phyloP scores from a whole-genome alignment of 1,140 invertebrate genomes.

The Drosophila mauritiana region DNA sequence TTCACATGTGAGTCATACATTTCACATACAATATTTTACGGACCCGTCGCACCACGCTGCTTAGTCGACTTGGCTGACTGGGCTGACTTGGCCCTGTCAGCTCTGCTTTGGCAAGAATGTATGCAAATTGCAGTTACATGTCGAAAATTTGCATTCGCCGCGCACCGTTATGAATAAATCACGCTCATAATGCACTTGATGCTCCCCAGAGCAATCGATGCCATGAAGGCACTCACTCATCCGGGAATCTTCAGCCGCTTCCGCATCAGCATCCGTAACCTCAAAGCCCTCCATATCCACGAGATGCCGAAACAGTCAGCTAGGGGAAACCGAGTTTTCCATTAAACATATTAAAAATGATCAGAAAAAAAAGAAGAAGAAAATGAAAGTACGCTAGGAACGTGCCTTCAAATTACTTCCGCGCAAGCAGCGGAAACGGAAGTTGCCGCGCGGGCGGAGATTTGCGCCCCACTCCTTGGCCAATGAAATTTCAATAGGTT shows the following conservation, averaged over 20 bases:
- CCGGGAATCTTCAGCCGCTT: conserved; percentile 6
- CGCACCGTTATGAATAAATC: conserved; percentile 73
- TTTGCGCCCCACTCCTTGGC: conserved; percentile 1
- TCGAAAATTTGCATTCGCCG: conserved; percentile 67
- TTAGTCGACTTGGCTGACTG: conserved; percentile 42
- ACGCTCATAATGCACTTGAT: conserved; percentile 63
- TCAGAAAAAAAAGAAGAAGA: conserved; percentile 9
- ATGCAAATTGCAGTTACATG: conserved; percentile 67
- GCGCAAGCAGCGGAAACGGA: conserved; percentile 43
- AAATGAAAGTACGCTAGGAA: conserved; percentile 4
- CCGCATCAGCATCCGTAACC: conserved; percentile 7
- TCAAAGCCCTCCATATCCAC: background rate
- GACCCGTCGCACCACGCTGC: conserved; percentile 20
- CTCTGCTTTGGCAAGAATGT: conserved; percentile 54
- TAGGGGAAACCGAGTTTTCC: conserved; percentile 35
- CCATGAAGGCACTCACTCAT: conserved; percentile 44
- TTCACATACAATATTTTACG: conserved; percentile 57
- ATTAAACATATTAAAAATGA: conserved; percentile 62
- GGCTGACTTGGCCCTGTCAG: conserved; percentile 23
- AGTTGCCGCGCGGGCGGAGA: conserved; percentile 17
- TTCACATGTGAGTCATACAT: conserved; percentile 30
- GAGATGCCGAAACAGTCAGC: conserved; percentile 14
- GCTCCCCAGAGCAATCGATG: conserved; percentile 64
- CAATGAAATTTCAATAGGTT: conserved; percentile 78
- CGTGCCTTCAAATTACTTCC: conserved; percentile 63